Evolutionary conservation across 2,113 vertebrate genomes (phyloP).

Genomic region (Eublepharis macularius): DNA sequence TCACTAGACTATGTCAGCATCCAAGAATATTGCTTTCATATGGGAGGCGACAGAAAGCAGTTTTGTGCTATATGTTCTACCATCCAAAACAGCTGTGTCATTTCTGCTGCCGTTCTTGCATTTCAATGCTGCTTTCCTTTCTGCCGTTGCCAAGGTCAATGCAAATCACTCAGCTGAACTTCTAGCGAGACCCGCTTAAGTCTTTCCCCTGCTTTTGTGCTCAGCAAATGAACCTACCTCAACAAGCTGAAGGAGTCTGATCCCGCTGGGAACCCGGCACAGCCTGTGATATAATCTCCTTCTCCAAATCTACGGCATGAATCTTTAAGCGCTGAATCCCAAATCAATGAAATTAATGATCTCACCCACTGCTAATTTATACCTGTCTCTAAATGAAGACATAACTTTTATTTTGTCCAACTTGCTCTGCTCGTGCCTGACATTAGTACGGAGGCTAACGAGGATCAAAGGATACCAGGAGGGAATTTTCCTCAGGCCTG

Average conservation of each 20-base stretch:
- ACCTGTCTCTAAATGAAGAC: constrained; percentile 35
- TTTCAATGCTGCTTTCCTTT: not conserved
- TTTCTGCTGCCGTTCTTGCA: not conserved
- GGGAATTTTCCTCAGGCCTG: not conserved
- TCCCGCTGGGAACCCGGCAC: not conserved
- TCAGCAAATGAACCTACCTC: constrained; percentile 14
- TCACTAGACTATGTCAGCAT: too few relatives aligned
- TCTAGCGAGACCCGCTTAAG: constrained; percentile 1
- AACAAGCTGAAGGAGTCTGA: constrained; percentile 2
- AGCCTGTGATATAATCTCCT: constrained; percentile 28
- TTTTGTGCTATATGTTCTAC: not conserved
- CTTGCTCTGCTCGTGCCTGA: constrained; percentile 6
- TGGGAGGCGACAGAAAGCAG: not conserved
- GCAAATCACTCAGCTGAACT: not conserved
- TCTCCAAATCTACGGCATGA: constrained; percentile 27
- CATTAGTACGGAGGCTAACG: constrained; percentile 11
- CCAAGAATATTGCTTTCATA: not conserved
- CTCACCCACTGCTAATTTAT: constrained; percentile 33
- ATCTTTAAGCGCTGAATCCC: constrained; percentile 31
- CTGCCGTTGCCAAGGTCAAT: not conserved
- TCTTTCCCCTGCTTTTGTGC: constrained; percentile 7
- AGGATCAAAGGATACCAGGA: not conserved
- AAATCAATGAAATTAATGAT: constrained; percentile 47
- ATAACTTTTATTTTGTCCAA: constrained; percentile 41
- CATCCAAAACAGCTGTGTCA: not conserved